These are phyloP conservation scores for Eumaeus atala DNA, from an alignment of 1,140 invertebrate genomes.

Conservation along the genomic window DNA sequence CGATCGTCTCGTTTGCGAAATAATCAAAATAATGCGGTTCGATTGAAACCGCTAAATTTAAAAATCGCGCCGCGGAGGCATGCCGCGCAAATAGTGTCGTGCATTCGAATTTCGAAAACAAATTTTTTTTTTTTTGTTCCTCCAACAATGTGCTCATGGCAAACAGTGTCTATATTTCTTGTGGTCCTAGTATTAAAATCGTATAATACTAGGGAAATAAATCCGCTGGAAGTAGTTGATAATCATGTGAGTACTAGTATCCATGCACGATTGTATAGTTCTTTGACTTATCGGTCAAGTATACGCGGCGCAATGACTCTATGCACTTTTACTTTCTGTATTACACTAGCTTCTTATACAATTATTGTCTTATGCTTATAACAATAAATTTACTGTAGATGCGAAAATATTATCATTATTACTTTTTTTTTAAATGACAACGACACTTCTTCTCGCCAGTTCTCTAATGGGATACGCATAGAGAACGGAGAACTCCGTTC, in stretches of 20 bases:
- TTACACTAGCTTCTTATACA: constrained; percentile 36
- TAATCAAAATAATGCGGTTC: constrained; percentile 53
- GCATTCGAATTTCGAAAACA: constrained; percentile 29
- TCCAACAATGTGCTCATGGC: constrained; percentile 66
- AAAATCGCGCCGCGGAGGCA: constrained; percentile 49
- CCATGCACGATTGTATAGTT: constrained; percentile 9
- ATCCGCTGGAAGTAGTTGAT: constrained; percentile 36
- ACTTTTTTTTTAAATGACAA: too few species aligned
- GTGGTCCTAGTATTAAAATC: constrained; percentile 38
- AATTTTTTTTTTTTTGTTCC: constrained; percentile 26
- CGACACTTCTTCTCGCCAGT: too few species aligned
- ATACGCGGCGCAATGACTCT: constrained; percentile 46
- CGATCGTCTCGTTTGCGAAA: constrained; percentile 51
- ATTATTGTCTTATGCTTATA: neutral
- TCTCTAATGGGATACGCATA: too few species aligned
- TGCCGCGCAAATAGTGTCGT: constrained; percentile 63
- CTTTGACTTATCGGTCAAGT: constrained; percentile 37
- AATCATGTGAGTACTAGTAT: constrained; percentile 63
- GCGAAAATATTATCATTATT: too few species aligned
- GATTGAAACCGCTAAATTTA: constrained; percentile 43
- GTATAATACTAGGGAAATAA: constrained; percentile 38
- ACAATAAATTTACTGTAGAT: too few species aligned
- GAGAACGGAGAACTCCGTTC: too few species aligned
- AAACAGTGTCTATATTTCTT: constrained; percentile 55
- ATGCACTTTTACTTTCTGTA: constrained; percentile 65